Evolutionary conservation across 2,888 invertebrate genomes (phyloP), one percentile per base, ranked within the genome.

Genomic region (Andrena minutula): DNA sequence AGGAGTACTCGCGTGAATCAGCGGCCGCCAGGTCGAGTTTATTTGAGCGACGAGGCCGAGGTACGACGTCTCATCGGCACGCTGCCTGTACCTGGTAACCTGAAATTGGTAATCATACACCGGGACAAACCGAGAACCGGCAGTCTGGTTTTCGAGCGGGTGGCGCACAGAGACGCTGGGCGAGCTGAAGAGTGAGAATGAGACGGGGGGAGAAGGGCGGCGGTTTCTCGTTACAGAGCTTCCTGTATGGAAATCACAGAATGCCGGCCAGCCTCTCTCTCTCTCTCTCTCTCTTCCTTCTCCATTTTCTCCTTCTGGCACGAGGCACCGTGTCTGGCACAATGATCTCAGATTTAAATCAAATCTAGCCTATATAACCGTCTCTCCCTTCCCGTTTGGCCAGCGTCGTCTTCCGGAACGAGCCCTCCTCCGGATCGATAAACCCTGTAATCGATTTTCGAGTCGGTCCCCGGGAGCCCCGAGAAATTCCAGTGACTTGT

Each of bases 181-280:
- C 68, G 68, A 76, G 69, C 73, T 23, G 49, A 53, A 49, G 56
- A 74, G 74, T 30, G 72, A 77, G 77, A 74, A 80, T 68, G 84
- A 83, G 81, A 51, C 69, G 58, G 63, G 70, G 68, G 63, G 68
- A 64, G 82, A 78, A 75, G 82, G 89, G 86, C 85, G 89, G 87
- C 89, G 92, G 92, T 93, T 91, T 92, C 91, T 93, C 90, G 91
- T 93, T 93, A 92, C 92, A 86, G 89, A 86, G 90, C 90, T 93
- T 93, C 93, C 93, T 93, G 93, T 93, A 93, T 93, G 93, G 91
- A 93, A 93, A 93, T 93, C 88, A 91, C 83, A 75, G 84, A 84
- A 89, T 84, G 78, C 83, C 76, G 75, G 66, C 60, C 74, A 12
- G 51, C 41, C 41, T 26, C 30, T 28, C 28, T 16, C 51, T 28